Conservation (phyloP, 2,797 vertebrate species). For the Erpetoichthys calabaricus region DNA sequence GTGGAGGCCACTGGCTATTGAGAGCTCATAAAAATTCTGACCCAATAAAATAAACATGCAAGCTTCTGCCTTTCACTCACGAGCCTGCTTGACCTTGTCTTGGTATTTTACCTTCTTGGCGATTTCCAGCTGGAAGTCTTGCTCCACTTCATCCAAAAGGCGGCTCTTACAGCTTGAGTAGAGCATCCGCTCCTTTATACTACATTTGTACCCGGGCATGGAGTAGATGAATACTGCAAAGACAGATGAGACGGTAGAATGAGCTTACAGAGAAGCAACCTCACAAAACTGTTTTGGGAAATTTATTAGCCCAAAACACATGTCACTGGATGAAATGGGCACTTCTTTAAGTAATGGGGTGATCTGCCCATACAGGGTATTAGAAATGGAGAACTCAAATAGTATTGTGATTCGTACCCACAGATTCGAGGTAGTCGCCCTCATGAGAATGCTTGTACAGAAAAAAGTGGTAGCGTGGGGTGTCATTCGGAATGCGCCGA, state of each 20-base stretch:
- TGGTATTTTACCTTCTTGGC: slow-evolving; percentile 71
- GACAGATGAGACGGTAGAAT: slow-evolving; percentile 9
- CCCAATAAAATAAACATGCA: too few relatives aligned
- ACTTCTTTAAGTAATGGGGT: too few relatives aligned
- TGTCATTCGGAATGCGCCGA: slow-evolving; percentile 74
- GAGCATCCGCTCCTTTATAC: slow-evolving; percentile 94
- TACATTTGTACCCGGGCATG: slow-evolving; percentile 95
- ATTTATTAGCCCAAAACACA: too few relatives aligned
- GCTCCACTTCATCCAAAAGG: slow-evolving; percentile 82
- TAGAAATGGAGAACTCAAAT: too few relatives aligned
- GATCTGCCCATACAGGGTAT: too few relatives aligned
- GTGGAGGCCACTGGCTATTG: too few relatives aligned
- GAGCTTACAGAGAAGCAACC: neutral
- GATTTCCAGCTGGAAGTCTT: slow-evolving; percentile 82
- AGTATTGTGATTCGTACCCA: slow-evolving; percentile 57
- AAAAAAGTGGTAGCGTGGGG: slow-evolving; percentile 92
- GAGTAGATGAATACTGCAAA: slow-evolving; percentile 92
- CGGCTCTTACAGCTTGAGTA: slow-evolving; percentile 98
- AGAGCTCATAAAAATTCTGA: too few relatives aligned
- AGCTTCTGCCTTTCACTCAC: too few relatives aligned
- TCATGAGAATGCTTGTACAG: slow-evolving; percentile 87
- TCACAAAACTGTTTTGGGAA: fast-evolving
- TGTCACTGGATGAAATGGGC: too few relatives aligned
- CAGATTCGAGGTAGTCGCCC: slow-evolving; percentile 77
- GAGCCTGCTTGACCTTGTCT: too few relatives aligned